Conservation (phyloP, 1,140 invertebrate species). For the Coelopa frigida region DNA sequence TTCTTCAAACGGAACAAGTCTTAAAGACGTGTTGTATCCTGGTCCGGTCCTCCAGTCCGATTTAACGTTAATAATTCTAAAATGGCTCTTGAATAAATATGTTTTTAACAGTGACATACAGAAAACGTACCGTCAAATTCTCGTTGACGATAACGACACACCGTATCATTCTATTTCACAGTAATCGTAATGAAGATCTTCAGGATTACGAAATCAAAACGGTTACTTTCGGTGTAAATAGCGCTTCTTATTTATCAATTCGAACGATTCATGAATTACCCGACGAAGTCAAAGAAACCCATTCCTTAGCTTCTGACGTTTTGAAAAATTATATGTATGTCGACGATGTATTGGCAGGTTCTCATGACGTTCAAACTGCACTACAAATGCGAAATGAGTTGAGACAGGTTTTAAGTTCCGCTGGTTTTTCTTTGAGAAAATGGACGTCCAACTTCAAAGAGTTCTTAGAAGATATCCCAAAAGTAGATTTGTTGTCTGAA, state of each 20-base stretch:
- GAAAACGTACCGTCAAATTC: conserved; percentile 45
- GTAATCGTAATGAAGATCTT: conserved; percentile 17
- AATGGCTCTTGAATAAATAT: conserved; percentile 14
- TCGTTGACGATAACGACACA: conserved; percentile 23
- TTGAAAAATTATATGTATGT: conserved; percentile 1
- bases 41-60: conserved; percentile 30
- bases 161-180: conserved; percentile 44
- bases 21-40: no score
- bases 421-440: no score
- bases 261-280: no score
- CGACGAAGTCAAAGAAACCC: no score
- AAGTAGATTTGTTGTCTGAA: no score
- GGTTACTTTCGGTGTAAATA: conserved; percentile 41
- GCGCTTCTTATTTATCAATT: no score
- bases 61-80: conserved; percentile 22
- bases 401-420: no score
- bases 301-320: background rate
- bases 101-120: conserved; percentile 37
- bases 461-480: no score
- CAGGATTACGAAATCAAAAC: conserved; percentile 31
- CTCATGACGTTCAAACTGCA: no score
- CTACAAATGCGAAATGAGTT: no score
- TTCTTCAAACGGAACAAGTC: no score
- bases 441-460: no score
- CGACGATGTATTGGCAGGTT: conserved; percentile 5